Evolutionary conservation across 2,113 vertebrate species (phyloP).

Genomic region (Heterochromis multidens): DNA sequence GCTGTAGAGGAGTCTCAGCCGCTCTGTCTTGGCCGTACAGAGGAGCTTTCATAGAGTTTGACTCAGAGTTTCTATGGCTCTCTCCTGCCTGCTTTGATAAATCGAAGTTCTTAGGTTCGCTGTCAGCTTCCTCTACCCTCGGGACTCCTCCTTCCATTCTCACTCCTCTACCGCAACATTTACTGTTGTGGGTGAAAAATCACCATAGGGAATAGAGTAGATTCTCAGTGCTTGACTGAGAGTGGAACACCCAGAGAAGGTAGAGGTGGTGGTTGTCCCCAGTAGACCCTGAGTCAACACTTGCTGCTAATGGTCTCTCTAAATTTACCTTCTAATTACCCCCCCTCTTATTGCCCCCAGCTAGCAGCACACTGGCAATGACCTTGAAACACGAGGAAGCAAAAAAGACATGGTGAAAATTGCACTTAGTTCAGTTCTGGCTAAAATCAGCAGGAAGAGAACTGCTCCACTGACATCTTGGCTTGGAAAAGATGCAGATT

Average conservation of each 20-base stretch:
- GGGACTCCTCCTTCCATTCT: slow-evolving; percentile 56
- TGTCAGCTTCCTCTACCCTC: slow-evolving; percentile 57
- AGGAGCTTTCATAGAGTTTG: slow-evolving; percentile 23
- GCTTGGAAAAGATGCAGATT: slow-evolving; percentile 8
- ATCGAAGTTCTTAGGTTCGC: slow-evolving; percentile 63
- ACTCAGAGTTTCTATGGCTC: slow-evolving; percentile 61
- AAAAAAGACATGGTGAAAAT: slow-evolving; percentile 5
- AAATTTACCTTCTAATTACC: slow-evolving; percentile 72
- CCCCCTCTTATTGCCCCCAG: slow-evolving; percentile 55
- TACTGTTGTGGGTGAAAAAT: slow-evolving; percentile 65
- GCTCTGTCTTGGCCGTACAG: slow-evolving; percentile 4
- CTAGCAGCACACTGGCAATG: slow-evolving; percentile 54
- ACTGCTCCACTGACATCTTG: not conserved
- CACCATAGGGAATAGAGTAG: slow-evolving; percentile 45
- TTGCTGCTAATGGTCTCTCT: slow-evolving; percentile 68
- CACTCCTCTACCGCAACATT: slow-evolving; percentile 47
- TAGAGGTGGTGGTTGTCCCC: slow-evolving; percentile 56
- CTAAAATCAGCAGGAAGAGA: slow-evolving; percentile 9
- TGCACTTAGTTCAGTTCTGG: slow-evolving; percentile 21
- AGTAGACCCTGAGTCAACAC: slow-evolving; percentile 62
- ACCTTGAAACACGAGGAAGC: slow-evolving; percentile 54
- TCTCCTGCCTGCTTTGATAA: slow-evolving; percentile 57
- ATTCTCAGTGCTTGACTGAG: slow-evolving; percentile 17
- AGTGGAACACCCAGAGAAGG: slow-evolving; percentile 60
- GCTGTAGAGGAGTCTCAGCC: slow-evolving; percentile 22